These are phyloP conservation scores for Luidia sarsii DNA, from an alignment of 53 echinoderm and acorn worm genomes.

Conservation along the genomic window DNA sequence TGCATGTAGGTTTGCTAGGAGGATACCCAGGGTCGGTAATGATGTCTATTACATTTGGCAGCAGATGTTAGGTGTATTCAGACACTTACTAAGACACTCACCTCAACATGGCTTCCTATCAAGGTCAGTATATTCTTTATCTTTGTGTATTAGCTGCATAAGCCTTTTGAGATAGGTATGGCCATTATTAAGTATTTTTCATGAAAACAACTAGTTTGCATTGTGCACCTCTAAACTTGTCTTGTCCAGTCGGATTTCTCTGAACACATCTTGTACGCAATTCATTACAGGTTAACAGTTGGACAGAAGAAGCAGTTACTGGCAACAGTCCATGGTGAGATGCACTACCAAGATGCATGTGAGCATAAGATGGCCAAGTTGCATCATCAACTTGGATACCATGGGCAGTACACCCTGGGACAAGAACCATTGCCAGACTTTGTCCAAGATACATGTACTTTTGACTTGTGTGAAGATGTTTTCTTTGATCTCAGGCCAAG, in stretches of 20 bases:
- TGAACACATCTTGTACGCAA: neutral
- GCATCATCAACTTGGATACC: slow-evolving; percentile 49
- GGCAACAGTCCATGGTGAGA: slow-evolving; percentile 40
- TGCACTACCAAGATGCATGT: neutral
- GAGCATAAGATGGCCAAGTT: neutral
- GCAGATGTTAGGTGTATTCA: neutral
- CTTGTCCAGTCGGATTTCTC: too few species aligned
- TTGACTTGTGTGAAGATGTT: slow-evolving; percentile 74
- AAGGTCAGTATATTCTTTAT: slow-evolving; percentile 18
- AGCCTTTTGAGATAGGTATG: too few species aligned
- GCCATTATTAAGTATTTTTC: too few species aligned
- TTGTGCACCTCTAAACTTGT: too few species aligned
- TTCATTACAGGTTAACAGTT: neutral
- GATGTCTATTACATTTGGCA: slow-evolving; percentile 24
- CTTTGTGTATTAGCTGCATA: neutral
- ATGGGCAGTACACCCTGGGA: neutral
- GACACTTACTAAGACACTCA: neutral
- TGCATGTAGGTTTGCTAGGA: slow-evolving; percentile 34
- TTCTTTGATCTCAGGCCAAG: slow-evolving; percentile 14
- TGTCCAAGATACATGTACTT: slow-evolving; percentile 68
- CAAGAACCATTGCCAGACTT: slow-evolving; percentile 13
- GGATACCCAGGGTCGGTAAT: slow-evolving; percentile 5
- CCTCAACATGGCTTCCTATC: neutral
- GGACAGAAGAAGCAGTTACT: slow-evolving; percentile 2
- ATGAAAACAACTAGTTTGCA: too few species aligned